These are phyloP conservation scores for Lerema accius DNA, from an alignment of 1,140 invertebrate genomes.

Conservation along the genomic window DNA sequence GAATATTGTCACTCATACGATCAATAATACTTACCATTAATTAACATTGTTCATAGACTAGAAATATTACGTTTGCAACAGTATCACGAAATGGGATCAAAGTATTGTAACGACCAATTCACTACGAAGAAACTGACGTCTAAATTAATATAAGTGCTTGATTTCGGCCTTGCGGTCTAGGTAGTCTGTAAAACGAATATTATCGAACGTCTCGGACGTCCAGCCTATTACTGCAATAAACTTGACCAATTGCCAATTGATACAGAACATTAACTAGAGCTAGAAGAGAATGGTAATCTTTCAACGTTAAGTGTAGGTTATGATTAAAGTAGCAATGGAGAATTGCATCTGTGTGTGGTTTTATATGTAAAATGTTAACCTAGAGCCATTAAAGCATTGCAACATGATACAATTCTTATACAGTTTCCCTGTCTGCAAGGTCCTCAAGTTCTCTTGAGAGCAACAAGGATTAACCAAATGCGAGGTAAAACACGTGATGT, in stretches of 20 bases:
- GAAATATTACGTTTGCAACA: too few species aligned
- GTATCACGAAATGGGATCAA: too few species aligned
- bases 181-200: too few species aligned
- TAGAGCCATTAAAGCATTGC: conserved; percentile 7
- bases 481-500: conserved; percentile 1
- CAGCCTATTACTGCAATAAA: neutral
- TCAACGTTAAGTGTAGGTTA: too few species aligned
- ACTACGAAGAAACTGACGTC: neutral
- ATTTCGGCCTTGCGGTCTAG: neutral
- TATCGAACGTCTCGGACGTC: neutral
- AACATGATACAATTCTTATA: conserved; percentile 1
- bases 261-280: neutral
- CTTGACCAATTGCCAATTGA: neutral
- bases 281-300: neutral
- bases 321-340: too few species aligned
- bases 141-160: neutral
- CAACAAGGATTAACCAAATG: conserved; percentile 11
- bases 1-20: neutral
- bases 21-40: too few species aligned
- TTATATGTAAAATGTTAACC: conserved; percentile 8
- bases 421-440: conserved; percentile 22
- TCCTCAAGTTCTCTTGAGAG: conserved; percentile 9
- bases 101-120: neutral
- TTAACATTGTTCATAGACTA: too few species aligned
- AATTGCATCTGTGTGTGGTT: too few species aligned